Evolutionary conservation across 2,113 vertebrate genomes (phyloP), one percentile per base, ranked within the genome.

Genomic region (Lota lota): DNA sequence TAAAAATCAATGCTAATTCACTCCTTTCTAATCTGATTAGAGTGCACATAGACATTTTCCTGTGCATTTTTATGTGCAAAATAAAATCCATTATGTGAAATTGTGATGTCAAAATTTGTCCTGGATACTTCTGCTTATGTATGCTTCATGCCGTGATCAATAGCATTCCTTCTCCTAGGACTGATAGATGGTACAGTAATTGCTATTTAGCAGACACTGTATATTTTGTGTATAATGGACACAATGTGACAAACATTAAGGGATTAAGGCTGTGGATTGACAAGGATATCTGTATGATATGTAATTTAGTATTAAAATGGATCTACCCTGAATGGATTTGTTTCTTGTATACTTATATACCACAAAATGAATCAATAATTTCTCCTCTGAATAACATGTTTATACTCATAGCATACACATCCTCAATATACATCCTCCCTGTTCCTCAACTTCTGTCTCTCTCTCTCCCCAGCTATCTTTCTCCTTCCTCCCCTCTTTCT

Each of bases 1-100:
- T 47, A 80, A 77, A 84, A 83, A 84, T 77, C 75, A 72, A 81
- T 81, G 76, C 53, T 65, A 68, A 63, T 72, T 72, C 61, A 72
- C 50, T 64, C 65, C 21, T 69, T 67, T 50, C 66, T 63, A 59
- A 61, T 79, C 72, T 81, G 81, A 85, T 79, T 67, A 3, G 65
- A 36, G 63, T n/a, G 20, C 57, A 72, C 22, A 64, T 64, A 47
- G 71, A 17, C 47, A 16, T 66, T 68, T 74, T 66, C 15, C 64
- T 59, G 57, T 20, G 40, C 47, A 16, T 66, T 68, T 74, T 66
- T 15, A 63, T 21, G 57, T 20, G 10, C 40, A 14, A 47, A 47
- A 47, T 47, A 7, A 47, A 7, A 47, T 47, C 40, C 40, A 47
- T 47, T 47, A 14, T 47, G 40, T 47, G 40, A 47, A 10, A 11